These are phyloP conservation scores for Vulpes ferrilata DNA, from an alignment of 2,113 vertebrate genomes.

Conservation along the genomic window DNA sequence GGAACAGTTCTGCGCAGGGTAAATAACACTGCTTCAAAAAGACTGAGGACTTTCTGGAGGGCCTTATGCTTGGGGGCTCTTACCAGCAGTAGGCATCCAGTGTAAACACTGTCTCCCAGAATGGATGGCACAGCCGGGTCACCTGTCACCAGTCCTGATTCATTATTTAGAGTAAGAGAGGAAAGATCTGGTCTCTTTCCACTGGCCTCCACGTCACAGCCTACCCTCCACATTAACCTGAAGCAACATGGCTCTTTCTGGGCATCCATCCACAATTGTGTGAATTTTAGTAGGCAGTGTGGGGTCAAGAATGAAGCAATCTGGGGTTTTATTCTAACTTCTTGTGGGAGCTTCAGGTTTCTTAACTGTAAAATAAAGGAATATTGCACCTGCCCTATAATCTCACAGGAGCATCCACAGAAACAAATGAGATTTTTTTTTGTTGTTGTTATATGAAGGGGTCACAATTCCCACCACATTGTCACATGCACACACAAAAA, in stretches of 20 bases:
- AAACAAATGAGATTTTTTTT: not conserved
- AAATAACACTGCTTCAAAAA: not conserved
- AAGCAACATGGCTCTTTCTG: not conserved
- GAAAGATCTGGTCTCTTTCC: not conserved
- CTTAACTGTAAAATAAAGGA: slow-evolving; percentile 22
- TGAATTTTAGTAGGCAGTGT: not conserved
- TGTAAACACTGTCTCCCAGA: not conserved
- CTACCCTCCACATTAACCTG: not conserved
- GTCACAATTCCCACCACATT: not conserved
- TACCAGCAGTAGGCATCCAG: not conserved
- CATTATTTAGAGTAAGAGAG: not conserved
- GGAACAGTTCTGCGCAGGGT: not conserved
- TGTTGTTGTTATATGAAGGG: not conserved
- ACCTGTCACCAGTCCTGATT: not conserved
- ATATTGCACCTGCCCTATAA: not conserved
- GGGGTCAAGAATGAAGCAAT: not conserved
- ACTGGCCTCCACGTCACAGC: not conserved
- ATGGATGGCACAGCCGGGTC: not conserved
- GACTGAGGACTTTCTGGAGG: not conserved
- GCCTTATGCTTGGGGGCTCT: not conserved
- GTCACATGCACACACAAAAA: not conserved
- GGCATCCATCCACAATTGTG: not conserved
- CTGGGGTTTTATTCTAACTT: slow-evolving; percentile 34
- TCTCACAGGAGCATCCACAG: not conserved
- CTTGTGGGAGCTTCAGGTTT: slow-evolving; percentile 15